These are phyloP conservation scores for Boloria selene DNA, from an alignment of 2,888 invertebrate species.

Conservation along the genomic window DNA sequence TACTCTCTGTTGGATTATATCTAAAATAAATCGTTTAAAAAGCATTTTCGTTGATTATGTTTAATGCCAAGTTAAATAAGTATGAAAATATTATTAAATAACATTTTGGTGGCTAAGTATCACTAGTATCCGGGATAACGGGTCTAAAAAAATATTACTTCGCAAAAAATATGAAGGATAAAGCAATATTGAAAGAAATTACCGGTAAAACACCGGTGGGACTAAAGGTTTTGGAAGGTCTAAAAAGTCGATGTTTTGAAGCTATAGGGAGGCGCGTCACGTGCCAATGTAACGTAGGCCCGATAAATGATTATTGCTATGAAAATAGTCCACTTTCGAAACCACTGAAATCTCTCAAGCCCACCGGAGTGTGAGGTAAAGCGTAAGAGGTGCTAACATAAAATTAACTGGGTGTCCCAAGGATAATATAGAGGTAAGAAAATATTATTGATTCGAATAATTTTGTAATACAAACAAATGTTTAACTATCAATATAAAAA, in stretches of 20 bases:
- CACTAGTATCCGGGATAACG: neutral
- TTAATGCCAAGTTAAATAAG: conserved; percentile 9
- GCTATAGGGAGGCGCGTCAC: conserved; percentile 56
- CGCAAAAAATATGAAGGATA: conserved; percentile 3
- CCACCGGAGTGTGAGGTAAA: conserved; percentile 41
- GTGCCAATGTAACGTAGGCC: conserved; percentile 53
- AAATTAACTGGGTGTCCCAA: conserved; percentile 27
- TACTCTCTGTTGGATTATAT: too few species aligned
- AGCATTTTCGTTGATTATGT: too few species aligned
- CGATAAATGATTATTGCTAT: conserved; percentile 66
- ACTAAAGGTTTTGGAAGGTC: conserved; percentile 33
- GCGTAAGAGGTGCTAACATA: conserved; percentile 31
- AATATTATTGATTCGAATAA: neutral
- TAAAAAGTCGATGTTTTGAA: conserved; percentile 48
- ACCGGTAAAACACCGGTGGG: conserved; percentile 23
- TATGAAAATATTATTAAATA: too few species aligned
- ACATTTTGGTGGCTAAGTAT: too few species aligned
- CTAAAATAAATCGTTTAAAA: too few species aligned
- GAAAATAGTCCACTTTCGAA: conserved; percentile 54
- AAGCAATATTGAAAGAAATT: conserved; percentile 25
- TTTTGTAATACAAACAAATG: too few species aligned
- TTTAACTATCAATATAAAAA: too few species aligned
- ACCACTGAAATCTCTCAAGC: conserved; percentile 54
- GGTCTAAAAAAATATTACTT: neutral
- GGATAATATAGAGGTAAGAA: neutral